phyloP scores from a whole-genome alignment of 2,888 invertebrate species.

The Busseola fusca region DNA sequence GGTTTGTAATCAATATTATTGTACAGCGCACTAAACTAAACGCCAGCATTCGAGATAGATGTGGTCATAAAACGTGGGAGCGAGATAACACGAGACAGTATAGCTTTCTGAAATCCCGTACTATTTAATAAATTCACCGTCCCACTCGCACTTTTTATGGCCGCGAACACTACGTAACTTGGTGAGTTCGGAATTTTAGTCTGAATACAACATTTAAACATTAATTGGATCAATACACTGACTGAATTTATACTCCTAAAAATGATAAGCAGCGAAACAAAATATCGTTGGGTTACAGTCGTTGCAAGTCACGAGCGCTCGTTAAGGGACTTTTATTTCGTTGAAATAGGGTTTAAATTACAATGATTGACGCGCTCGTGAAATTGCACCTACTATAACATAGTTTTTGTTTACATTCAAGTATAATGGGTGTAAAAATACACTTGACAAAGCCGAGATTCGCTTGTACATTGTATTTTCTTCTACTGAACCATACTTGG shows the following conservation, averaged over 20 bases:
- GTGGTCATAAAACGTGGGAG: constrained; percentile 18
- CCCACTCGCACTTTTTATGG: constrained; percentile 16
- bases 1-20: constrained; percentile 32
- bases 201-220: constrained; percentile 39
- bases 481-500: not conserved
- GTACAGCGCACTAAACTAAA: constrained; percentile 24
- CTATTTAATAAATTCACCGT: not conserved
- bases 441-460: not conserved
- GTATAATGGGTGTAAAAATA: not conserved
- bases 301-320: constrained; percentile 9
- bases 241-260: constrained; percentile 26
- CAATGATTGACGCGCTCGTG: not conserved
- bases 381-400: not conserved
- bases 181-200: constrained; percentile 12
- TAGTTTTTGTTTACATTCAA: constrained; percentile 15
- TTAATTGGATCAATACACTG: constrained; percentile 17
- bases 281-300: constrained; percentile 5
- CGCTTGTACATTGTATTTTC: not conserved
- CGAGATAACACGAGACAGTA: constrained; percentile 4
- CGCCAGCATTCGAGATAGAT: not conserved
- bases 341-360: constrained; percentile 24
- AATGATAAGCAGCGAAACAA: constrained; percentile 11
- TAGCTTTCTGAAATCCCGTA: not conserved
- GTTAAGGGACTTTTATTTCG: not conserved
- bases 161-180: not conserved